Percentiles rank a stretch among this genome's conserved stretches.
Evolutionary conservation across 2,888 invertebrate genomes (phyloP).

Genomic region (Polydrusus cervinus): DNA sequence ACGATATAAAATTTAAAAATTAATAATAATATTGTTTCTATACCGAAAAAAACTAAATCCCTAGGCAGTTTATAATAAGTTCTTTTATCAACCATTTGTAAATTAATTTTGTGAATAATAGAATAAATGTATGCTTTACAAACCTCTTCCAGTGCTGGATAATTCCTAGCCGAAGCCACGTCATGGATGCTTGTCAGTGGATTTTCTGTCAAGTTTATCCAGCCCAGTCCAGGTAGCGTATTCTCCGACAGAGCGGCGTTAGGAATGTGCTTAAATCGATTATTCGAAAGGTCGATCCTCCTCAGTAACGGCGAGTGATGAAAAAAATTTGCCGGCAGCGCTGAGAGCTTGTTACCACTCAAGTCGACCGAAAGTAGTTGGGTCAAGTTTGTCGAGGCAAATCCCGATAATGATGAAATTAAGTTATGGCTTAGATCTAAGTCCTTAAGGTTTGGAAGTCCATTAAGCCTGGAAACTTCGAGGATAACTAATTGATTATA

Average conservation of each 20-base stretch:
- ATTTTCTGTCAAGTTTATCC: constrained; percentile 89
- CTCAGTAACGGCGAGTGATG: constrained; percentile 81
- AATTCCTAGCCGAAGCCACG: constrained; percentile 80
- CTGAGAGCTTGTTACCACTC: constrained; percentile 83
- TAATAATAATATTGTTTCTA: too few relatives aligned
- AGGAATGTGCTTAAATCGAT: constrained; percentile 87
- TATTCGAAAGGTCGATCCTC: constrained; percentile 85
- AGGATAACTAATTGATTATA: constrained; percentile 80
- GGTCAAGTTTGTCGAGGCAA: constrained; percentile 83
- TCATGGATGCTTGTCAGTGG: constrained; percentile 85
- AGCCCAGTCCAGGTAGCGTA: constrained; percentile 81
- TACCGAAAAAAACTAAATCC: too few relatives aligned
- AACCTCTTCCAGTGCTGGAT: constrained; percentile 87
- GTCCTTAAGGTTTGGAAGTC: constrained; percentile 82
- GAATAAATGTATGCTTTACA: background rate
- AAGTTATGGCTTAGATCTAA: constrained; percentile 84
- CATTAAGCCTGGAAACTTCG: constrained; percentile 85
- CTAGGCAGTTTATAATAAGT: too few relatives aligned
- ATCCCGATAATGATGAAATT: constrained; percentile 84
- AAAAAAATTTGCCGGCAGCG: constrained; percentile 88
- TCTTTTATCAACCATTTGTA: too few relatives aligned
- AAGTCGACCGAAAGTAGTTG: constrained; percentile 84
- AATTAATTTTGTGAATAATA: too few relatives aligned
- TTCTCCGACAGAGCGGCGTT: constrained; percentile 83
- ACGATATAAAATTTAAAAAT: too few relatives aligned